A percentile compares a stretch with the other conserved stretches of the same genome.
Evolutionary conservation across 2,113 vertebrate species (phyloP).

Genomic region (human): GRCh38 chr3:134268001-134268500

Average conservation of each 20-base stretch:
- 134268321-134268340: constrained; percentile 41
- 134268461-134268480: background rate
- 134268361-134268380: constrained; percentile 30
- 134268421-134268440: background rate
- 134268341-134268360: constrained; percentile 24
- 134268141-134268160: background rate
- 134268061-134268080: background rate
- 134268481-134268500: background rate
- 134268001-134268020: background rate
- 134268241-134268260: constrained; percentile 30
- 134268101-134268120: background rate
- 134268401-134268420: background rate
- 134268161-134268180: background rate
- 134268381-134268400: background rate
- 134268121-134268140: background rate
- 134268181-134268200: background rate
- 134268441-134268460: background rate
- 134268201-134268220: background rate
- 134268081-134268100: background rate
- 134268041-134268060: background rate
- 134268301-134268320: background rate
- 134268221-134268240: background rate
- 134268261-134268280: constrained; percentile 6
- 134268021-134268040: background rate
- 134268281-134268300: constrained; percentile 39